phyloP scores from a whole-genome alignment of 2,113 vertebrate species.

The Ailurus styani region DNA sequence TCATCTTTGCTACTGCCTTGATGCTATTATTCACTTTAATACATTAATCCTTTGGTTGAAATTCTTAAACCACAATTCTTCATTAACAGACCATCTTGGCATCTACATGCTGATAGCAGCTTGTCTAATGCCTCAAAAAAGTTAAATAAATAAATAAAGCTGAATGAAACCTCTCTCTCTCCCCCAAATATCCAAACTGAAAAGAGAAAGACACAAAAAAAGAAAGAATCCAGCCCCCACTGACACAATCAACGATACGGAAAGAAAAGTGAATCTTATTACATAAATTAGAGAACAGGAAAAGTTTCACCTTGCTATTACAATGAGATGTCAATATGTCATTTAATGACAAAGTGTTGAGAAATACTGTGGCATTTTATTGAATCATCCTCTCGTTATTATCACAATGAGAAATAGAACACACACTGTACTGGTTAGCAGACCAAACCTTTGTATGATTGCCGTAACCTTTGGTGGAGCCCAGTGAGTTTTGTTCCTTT shows the following conservation, averaged over 20 bases:
- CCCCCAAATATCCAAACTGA: constrained; percentile 9
- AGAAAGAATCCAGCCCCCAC: constrained; percentile 30
- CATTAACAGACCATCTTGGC: constrained; percentile 68
- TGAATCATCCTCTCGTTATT: constrained; percentile 26
- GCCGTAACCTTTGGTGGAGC: constrained; percentile 68
- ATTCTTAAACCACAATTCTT: constrained; percentile 68
- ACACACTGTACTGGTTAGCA: constrained; percentile 59
- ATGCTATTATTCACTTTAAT: constrained; percentile 71
- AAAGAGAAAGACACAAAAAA: not conserved
- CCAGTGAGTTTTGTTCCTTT: constrained; percentile 70
- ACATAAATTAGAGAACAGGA: constrained; percentile 49
- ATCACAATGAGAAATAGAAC: constrained; percentile 56
- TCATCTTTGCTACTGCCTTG: constrained; percentile 58
- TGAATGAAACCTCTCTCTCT: constrained; percentile 57
- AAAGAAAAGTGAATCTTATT: constrained; percentile 42
- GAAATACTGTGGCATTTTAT: constrained; percentile 61
- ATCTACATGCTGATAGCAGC: constrained; percentile 59
- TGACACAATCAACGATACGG: not conserved
- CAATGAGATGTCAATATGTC: constrained; percentile 47
- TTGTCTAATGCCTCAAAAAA: constrained; percentile 57
- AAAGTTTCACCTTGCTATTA: constrained; percentile 62
- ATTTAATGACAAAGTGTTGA: constrained; percentile 52
- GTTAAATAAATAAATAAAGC: not conserved
- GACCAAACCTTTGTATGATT: constrained; percentile 64
- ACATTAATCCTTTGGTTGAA: constrained; percentile 68